These are phyloP conservation scores for Dolichopus griseipennis DNA, from an alignment of 2,888 invertebrate genomes.

Conservation along the genomic window DNA sequence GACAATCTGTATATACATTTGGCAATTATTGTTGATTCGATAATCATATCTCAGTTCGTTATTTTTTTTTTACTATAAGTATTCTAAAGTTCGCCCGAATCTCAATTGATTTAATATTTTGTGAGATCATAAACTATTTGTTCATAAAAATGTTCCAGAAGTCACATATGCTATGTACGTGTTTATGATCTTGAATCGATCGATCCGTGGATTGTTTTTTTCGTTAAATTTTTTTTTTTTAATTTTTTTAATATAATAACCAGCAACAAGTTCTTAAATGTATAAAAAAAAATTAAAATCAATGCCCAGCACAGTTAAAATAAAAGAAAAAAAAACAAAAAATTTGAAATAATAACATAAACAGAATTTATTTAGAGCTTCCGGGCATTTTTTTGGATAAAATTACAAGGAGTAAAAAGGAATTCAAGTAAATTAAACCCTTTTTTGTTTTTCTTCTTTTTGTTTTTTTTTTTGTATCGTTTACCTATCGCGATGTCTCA, in stretches of 20 bases:
- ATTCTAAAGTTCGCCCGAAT: no score
- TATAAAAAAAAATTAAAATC: neutral
- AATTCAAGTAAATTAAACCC: neutral
- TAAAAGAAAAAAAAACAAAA: neutral
- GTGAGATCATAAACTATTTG: no score
- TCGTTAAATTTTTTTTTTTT: neutral
- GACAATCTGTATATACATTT: no score
- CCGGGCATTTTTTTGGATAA: conserved; percentile 16
- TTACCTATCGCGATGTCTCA: neutral
- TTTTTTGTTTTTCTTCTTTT: neutral
- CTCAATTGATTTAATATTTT: no score
- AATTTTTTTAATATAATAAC: neutral
- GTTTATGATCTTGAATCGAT: no score
- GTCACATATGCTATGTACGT: no score
- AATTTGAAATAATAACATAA: neutral
- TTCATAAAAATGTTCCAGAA: no score
- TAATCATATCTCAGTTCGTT: no score
- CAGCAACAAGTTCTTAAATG: neutral
- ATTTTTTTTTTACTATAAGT: no score
- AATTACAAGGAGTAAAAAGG: conserved; percentile 1
- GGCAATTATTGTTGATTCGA: no score
- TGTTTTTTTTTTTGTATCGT: neutral
- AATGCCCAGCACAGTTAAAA: neutral
- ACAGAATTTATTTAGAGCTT: conserved; percentile 17
- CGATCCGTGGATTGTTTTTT: no score